A percentile compares a stretch with the other conserved stretches of the same genome.
These are phyloP conservation scores for Caenorhabditis parvicauda DNA, from an alignment of 2,888 invertebrate genomes.

Conservation along the genomic window DNA sequence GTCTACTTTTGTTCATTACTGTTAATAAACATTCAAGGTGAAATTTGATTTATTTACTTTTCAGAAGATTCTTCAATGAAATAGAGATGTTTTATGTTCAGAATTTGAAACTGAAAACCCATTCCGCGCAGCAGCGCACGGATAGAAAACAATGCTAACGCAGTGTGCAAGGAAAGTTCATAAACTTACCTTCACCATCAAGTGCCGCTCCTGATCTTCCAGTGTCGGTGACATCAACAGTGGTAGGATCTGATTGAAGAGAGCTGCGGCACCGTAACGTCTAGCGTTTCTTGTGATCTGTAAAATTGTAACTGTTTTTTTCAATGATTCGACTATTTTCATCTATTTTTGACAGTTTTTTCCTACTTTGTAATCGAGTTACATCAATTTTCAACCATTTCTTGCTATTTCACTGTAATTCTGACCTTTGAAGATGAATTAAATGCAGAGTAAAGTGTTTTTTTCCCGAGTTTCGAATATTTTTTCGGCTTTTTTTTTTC, in stretches of 20 bases:
- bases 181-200: conserved; percentile 81
- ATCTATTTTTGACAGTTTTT: neutral
- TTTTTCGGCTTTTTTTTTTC: too few species aligned
- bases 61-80: too few species aligned
- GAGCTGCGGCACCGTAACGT: conserved; percentile 94
- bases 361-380: neutral
- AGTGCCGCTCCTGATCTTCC: conserved; percentile 97
- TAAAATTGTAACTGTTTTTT: neutral
- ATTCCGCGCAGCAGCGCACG: too few species aligned
- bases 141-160: neutral
- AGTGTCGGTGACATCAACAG: conserved; percentile 98
- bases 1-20: too few species aligned
- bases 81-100: too few species aligned
- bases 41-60: too few species aligned
- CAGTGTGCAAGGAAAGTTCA: neutral
- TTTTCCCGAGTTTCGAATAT: too few species aligned
- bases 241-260: conserved; percentile 98
- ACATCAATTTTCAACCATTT: neutral
- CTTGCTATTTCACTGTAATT: too few species aligned
- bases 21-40: too few species aligned
- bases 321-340: neutral
- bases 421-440: too few species aligned
- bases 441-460: too few species aligned
- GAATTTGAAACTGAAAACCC: neutral
- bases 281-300: conserved; percentile 93